Base-by-base conservation (phyloP, 2,113 vertebrate genomes). In the Petroica traversi region DNA sequence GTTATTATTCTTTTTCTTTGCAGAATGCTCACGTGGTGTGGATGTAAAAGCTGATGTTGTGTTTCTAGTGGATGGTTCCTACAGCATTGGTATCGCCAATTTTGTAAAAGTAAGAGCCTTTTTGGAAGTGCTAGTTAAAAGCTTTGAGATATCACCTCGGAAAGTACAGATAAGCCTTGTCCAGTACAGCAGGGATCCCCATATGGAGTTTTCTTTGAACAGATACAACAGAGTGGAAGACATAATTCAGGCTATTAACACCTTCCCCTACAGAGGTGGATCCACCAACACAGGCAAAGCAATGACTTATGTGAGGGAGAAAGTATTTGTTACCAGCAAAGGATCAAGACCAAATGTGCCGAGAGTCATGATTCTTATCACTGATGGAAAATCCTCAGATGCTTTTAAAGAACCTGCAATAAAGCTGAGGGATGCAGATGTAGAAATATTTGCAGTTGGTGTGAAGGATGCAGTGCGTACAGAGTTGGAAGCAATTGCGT, bases 231-330 rank as follows among this genome's bases (percentile, higher is more conserved):
- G 98, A 96, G 97, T 99, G 87, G 97, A 97, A 62, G 98, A 98
- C 5, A 98, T 99, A 95, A 98, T 99, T 86, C 98, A 98, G 58
- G 99, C 99, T 19, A 98, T 99, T 90, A 98, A 99, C 95, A 98
- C 94, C 38, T 99, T 99, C 96, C 99, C 99, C 28, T 99, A 99
- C 93, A 98, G 99, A 72, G 99, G 99, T 45, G 99, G 99, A 78
- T 99, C 99, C 93, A 99, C 99, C 40, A 99, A 99, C 97, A 99
- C 99, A 12, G 99, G 99, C 93, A 98, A 98, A 97, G 99, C 99
- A 52, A 99, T 99, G 99, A 99, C 98, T 26, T 99, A 99, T 2
- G 99, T 99, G 74, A 98, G 99, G 86, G 99, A 99, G 88, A 99
- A 98, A 97, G 98, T 99, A 92, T 99, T 99, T 92, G 97, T 99